Evolutionary conservation across 2,113 vertebrate species (phyloP).

Genomic region (Fregetta grallaria): DNA sequence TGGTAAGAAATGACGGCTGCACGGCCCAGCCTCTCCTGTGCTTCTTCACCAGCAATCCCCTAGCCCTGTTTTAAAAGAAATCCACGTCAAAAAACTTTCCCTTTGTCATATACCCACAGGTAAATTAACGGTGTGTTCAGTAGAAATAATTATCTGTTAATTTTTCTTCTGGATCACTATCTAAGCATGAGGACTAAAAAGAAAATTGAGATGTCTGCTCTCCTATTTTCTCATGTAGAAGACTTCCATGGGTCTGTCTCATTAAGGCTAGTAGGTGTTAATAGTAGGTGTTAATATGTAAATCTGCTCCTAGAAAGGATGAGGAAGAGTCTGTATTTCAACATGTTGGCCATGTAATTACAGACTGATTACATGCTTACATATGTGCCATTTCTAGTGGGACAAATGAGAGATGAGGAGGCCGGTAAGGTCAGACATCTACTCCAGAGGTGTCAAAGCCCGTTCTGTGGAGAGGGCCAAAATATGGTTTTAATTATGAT

Average conservation of each 20-base stretch:
- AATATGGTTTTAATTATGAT: not conserved
- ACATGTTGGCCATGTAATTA: not conserved
- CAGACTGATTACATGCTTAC: not conserved
- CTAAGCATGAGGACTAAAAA: not conserved
- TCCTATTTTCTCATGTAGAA: not conserved
- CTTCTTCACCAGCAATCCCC: not conserved
- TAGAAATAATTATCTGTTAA: not conserved
- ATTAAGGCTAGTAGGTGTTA: not conserved
- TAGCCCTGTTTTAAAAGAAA: not conserved
- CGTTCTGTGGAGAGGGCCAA: not conserved
- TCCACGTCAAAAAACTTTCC: not conserved
- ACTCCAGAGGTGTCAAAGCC: not conserved
- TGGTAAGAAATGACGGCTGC: not conserved
- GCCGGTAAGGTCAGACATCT: not conserved
- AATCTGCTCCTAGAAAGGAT: not conserved
- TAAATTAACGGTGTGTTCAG: not conserved
- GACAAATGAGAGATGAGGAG: conserved; percentile 1
- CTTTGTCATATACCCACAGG: not conserved
- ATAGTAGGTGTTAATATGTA: conserved; percentile 1
- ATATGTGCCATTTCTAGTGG: not conserved
- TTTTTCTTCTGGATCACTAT: not conserved
- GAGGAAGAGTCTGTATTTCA: not conserved
- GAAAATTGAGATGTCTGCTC: not conserved
- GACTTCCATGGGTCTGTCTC: not conserved
- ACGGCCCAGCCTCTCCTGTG: not conserved